Evolutionary conservation across 1,140 invertebrate genomes (phyloP).

Genomic region (Gonatopus flavifemur): DNA sequence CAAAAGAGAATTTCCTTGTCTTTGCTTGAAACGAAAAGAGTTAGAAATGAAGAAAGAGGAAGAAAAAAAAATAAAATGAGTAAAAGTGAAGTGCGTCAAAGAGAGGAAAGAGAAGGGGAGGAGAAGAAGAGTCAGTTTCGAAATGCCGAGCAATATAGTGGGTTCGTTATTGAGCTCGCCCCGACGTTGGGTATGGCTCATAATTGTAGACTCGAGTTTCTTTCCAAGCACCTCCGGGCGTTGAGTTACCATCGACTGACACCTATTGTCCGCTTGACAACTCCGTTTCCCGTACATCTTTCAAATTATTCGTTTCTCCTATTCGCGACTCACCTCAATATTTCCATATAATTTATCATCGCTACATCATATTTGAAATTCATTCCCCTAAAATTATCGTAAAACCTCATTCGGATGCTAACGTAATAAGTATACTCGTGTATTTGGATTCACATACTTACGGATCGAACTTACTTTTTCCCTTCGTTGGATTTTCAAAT

Average conservation of each 20-base stretch:
- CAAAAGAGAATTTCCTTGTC: neutral
- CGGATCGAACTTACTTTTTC: no score
- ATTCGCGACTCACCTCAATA: no score
- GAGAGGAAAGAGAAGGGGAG: constrained; percentile 16
- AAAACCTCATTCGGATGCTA: no score
- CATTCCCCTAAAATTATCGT: no score
- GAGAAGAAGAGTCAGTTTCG: constrained; percentile 39
- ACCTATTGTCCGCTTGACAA: constrained; percentile 50
- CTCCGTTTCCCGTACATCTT: no score
- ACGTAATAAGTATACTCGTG: no score
- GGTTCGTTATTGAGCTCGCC: constrained; percentile 53
- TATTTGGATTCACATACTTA: no score
- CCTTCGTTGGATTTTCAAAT: no score
- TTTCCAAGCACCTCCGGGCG: constrained; percentile 45
- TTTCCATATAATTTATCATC: no score
- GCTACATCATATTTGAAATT: no score
- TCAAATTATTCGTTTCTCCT: no score
- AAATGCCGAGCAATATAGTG: constrained; percentile 53
- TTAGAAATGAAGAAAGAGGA: neutral
- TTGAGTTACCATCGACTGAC: constrained; percentile 32
- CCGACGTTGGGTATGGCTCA: constrained; percentile 55
- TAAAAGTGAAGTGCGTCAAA: neutral
- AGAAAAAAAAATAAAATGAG: neutral
- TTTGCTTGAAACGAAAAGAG: neutral
- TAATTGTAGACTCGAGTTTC: constrained; percentile 53